Evolutionary conservation across 2,888 invertebrate genomes (phyloP).

Genomic region (Philopedon plagiatum): DNA sequence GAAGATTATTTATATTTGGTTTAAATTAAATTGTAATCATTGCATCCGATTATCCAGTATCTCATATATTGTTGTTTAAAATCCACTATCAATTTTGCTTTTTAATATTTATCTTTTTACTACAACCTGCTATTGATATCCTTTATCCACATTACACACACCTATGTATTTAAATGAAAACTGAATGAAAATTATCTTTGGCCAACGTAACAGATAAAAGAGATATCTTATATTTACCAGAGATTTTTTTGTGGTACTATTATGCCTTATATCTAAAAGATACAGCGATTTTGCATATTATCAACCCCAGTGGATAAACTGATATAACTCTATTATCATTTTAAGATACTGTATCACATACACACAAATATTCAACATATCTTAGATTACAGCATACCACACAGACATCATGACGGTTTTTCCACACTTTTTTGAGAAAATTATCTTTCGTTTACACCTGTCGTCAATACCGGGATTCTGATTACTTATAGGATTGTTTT

Average conservation of each 20-base stretch:
- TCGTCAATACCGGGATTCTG: neutral
- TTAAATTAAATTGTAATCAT: neutral
- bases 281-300: slow-evolving; percentile 56
- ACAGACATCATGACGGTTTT: slow-evolving; percentile 56
- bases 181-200: slow-evolving; percentile 60
- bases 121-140: slow-evolving; percentile 30
- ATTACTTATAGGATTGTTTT: neutral
- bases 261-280: slow-evolving; percentile 57
- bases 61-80: slow-evolving; percentile 14
- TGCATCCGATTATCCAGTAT: slow-evolving; percentile 4
- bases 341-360: slow-evolving; percentile 57
- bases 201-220: slow-evolving; percentile 59
- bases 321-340: slow-evolving; percentile 58
- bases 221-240: slow-evolving; percentile 64
- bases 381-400: slow-evolving; percentile 68
- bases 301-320: slow-evolving; percentile 60
- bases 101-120: slow-evolving; percentile 27
- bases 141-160: neutral
- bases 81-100: slow-evolving; percentile 15
- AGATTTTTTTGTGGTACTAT: slow-evolving; percentile 60
- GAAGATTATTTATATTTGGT: neutral
- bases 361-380: slow-evolving; percentile 56
- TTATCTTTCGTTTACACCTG: slow-evolving; percentile 45
- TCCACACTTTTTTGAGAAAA: slow-evolving; percentile 45
- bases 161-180: slow-evolving; percentile 23